Percentiles rank a stretch among this genome's conserved stretches.
These are phyloP conservation scores for Alectura lathami DNA, from an alignment of 2,113 vertebrate genomes.

Conservation along the genomic window DNA sequence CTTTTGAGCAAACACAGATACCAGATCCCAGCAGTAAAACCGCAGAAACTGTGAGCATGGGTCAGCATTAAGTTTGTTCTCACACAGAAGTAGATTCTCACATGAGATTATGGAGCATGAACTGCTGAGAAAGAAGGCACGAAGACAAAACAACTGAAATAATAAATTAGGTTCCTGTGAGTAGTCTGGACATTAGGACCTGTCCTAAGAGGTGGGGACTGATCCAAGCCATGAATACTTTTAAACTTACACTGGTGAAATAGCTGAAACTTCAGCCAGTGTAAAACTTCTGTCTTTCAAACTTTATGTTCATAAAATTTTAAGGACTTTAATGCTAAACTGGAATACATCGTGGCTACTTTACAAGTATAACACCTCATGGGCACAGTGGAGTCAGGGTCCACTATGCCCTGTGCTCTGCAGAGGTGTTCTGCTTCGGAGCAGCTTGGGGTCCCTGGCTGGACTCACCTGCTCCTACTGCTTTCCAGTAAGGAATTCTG, in stretches of 20 bases:
- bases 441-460: not conserved
- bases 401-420: not conserved
- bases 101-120: not conserved
- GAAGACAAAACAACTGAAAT: not conserved
- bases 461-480: not conserved
- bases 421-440: not conserved
- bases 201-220: accelerated
- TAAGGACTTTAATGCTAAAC: not conserved
- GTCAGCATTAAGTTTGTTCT: not conserved
- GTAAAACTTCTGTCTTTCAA: not conserved
- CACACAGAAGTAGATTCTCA: not conserved
- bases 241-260: not conserved
- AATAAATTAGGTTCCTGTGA: not conserved
- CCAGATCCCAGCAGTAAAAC: not conserved
- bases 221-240: not conserved
- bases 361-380: not conserved
- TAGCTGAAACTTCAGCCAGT: not conserved
- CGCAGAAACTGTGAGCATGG: not conserved
- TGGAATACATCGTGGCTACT: not conserved
- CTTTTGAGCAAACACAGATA: not conserved
- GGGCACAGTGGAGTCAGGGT: not conserved
- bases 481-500: not conserved
- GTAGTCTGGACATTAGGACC: not conserved
- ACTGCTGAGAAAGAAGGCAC: not conserved
- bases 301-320: not conserved